A percentile compares a stretch with the other conserved stretches of the same genome.
Evolutionary conservation across 2,888 invertebrate species (phyloP).

Genomic region (Archips crataeganus): DNA sequence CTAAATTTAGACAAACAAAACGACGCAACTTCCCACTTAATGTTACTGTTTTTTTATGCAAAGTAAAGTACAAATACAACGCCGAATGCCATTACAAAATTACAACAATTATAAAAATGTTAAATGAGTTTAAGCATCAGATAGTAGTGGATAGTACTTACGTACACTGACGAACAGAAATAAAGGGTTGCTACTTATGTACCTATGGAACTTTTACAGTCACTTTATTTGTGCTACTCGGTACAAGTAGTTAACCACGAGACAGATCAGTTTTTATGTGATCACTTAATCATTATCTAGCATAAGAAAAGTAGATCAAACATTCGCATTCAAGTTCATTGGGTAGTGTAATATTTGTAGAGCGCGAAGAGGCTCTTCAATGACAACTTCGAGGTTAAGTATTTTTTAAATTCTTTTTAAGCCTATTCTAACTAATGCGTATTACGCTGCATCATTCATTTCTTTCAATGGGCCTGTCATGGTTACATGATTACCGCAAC

Average conservation of each 20-base stretch:
- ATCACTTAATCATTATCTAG: too few relatives aligned
- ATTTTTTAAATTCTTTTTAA: conserved; percentile 24
- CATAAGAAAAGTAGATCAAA: background rate
- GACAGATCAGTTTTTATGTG: too few relatives aligned
- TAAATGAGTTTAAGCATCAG: too few relatives aligned
- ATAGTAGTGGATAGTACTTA: too few relatives aligned
- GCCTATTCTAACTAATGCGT: conserved; percentile 16
- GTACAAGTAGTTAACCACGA: too few relatives aligned
- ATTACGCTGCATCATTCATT: conserved; percentile 20
- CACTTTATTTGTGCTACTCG: too few relatives aligned
- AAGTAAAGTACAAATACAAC: background rate
- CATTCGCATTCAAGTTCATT: background rate
- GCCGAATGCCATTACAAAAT: background rate
- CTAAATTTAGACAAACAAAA: background rate
- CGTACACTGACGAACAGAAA: too few relatives aligned
- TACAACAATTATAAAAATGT: background rate
- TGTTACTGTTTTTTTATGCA: background rate
- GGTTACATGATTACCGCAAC: conserved; percentile 19
- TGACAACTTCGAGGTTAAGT: conserved; percentile 33
- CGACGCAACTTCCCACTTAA: conserved; percentile 5
- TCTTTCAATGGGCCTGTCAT: conserved; percentile 16
- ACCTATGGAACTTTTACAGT: too few relatives aligned
- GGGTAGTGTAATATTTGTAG: background rate
- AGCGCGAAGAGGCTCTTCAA: conserved; percentile 27
- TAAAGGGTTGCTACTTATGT: too few relatives aligned